These are phyloP conservation scores for Paragorgia papillata DNA, from an alignment of 92 coral and sea anemone genomes.

Conservation along the genomic window DNA sequence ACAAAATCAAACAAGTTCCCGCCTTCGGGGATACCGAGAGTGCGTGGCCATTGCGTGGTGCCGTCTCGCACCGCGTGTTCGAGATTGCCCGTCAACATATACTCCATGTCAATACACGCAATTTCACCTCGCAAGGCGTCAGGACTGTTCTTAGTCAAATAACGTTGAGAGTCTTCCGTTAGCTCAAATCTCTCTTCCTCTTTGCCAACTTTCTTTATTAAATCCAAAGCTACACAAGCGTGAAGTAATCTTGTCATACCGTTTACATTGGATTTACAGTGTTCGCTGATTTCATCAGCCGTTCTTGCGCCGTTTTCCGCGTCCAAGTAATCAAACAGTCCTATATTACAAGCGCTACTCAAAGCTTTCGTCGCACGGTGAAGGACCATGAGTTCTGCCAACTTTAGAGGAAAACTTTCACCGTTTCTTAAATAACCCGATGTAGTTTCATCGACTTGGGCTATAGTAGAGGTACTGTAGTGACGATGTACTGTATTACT, in stretches of 20 bases:
- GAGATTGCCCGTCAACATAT: conserved; percentile 57
- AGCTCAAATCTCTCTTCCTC: conserved; percentile 10
- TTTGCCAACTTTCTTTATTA: neutral
- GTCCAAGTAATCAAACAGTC: conserved; percentile 28
- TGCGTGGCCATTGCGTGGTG: conserved; percentile 59
- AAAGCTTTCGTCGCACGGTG: conserved; percentile 41
- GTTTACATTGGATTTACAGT: conserved; percentile 9
- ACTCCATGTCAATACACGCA: conserved; percentile 43
- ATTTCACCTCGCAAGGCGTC: conserved; percentile 39
- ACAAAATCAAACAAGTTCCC: conserved; percentile 34
- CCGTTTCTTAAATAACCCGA: conserved; percentile 3
- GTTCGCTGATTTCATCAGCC: conserved; percentile 27
- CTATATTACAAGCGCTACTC: conserved; percentile 33
- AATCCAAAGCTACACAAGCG: conserved; percentile 22
- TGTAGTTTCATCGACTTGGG: too few relatives aligned
- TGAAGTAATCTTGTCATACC: conserved; percentile 10
- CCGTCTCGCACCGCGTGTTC: conserved; percentile 74
- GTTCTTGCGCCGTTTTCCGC: neutral
- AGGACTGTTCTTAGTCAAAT: conserved; percentile 14
- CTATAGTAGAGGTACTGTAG: too few relatives aligned
- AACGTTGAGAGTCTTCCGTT: conserved; percentile 12
- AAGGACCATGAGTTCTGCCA: conserved; percentile 33
- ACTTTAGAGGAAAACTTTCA: conserved; percentile 21
- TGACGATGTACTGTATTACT: too few relatives aligned
- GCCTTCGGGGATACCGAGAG: conserved; percentile 38